Evolutionary conservation across 1,140 invertebrate genomes (phyloP), one percentile per base, ranked within the genome.

Genomic region (Scaptomyza pallida): DNA sequence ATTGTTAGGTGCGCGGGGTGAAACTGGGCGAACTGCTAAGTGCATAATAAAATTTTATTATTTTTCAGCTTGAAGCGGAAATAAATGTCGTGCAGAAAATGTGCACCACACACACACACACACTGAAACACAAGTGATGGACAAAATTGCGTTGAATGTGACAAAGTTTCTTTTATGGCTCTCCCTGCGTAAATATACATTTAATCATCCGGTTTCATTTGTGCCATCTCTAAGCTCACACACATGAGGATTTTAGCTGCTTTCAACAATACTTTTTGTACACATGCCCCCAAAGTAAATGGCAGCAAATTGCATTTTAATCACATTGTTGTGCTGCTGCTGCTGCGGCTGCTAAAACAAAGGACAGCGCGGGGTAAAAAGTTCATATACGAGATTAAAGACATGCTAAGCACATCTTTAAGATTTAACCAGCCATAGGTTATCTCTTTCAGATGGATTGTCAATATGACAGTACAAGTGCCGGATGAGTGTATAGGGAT

Each of bases 11-110:
- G 19, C 37, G 21, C 50, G 56, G 50, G 48, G 56, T 63, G 73
- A 62, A n/a, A n/a, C n/a, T n/a, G n/a, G n/a, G n/a, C 43, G 45
- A 74, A 76, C 62, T 67, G 54, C 74, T 73, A 81, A 78, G 74
- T 82, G 79, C 79, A 81, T 86, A 88, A 88, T 86, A 85, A 77
- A 85, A 86, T 78, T 86, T 60, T 86, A 72, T 80, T 80, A 80
- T 77, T 77, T 75, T 65, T 55, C 45, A 43, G 69, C 77, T 74
- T 68, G 26, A 71, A 72, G 72, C 80, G 72, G 72, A 83, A 85
- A 85, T 79, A 63, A 79, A 85, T 78, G 80, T 78, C 57, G 48
- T 73, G 71, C 74, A 60, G 33, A 37, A 67, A 55, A 60, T 70
- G 50, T 69, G 65, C 65, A 69, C 3, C 13, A 54, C 57, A 62